Base-by-base conservation (phyloP, 2,113 vertebrate genomes). In the Toxotes chatareus region DNA sequence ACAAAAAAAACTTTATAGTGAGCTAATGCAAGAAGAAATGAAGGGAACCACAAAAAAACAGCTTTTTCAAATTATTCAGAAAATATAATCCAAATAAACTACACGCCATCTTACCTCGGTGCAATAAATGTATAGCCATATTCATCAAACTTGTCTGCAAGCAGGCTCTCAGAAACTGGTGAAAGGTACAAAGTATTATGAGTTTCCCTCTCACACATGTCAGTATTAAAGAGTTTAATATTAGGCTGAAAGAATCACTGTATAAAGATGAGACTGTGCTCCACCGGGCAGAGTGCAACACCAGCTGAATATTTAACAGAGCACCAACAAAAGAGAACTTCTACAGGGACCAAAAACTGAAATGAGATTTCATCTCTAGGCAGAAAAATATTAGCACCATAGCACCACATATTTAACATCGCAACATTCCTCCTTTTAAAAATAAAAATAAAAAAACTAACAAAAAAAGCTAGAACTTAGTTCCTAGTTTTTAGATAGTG, bases 51-150 rank as follows among this genome's bases (percentile, higher is more conserved):
- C 32, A 19, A 1, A 47, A 19, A 34, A 16, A 23, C 13, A 16
- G 7, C 0, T 31, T 55, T 36, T 47, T 46, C 2, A 47, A 49
- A 47, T 49, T 0, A 4, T 36, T 60, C 0, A 0, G 32, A 34
- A 57, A 63, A 69, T 32, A 3, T 49, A 47, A 47, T 63, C 3
- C 36, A 47, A 49, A 67, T 56, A 47, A 79, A 76, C 55, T 8
- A 2, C 17, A 53, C 14, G 38, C 23, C 44, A 47, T 94, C 96
- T 73, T 93, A 99, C 98, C 98, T 99, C 31, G 97, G 97, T 78
- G 98, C 97, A 90, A 99, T 93, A 83, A 97, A 96, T 0, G 97
- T 99, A 62, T 97, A 97, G 70, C 97, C 97, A 82, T 94, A 90
- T 92, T 99, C 97, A 82, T 98, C 96, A 94, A 97, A 99, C 92